These are phyloP conservation scores for Acanthococcus lagerstroemiae DNA, from an alignment of 2,888 invertebrate species.

Conservation along the genomic window DNA sequence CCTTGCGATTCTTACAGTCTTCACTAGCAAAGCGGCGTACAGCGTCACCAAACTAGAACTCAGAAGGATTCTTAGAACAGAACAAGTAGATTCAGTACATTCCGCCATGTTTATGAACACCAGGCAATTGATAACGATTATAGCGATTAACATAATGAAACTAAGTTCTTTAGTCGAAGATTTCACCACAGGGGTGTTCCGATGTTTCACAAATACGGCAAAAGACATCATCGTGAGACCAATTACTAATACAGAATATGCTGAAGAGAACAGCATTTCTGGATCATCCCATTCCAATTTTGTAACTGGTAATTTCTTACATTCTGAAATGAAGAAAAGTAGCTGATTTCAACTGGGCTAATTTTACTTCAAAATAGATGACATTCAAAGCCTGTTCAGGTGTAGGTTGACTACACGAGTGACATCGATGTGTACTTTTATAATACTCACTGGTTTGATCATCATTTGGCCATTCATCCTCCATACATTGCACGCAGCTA, in stretches of 20 bases:
- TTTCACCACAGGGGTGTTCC: slow-evolving; percentile 69
- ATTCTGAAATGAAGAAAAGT: too few relatives aligned
- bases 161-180: slow-evolving; percentile 55
- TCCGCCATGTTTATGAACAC: slow-evolving; percentile 57
- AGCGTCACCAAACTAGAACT: slow-evolving; percentile 61
- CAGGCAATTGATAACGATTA: slow-evolving; percentile 48
- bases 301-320: too few relatives aligned
- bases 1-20: slow-evolving; percentile 65
- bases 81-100: slow-evolving; percentile 50
- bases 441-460: too few relatives aligned
- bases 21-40: slow-evolving; percentile 62
- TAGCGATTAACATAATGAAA: slow-evolving; percentile 58
- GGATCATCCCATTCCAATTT: not conserved
- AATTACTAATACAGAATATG: slow-evolving; percentile 38
- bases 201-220: slow-evolving; percentile 54
- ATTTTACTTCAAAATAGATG: too few relatives aligned
- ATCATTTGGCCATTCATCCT: too few relatives aligned
- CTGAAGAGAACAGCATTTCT: not conserved
- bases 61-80: slow-evolving; percentile 50
- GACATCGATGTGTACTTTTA: too few relatives aligned
- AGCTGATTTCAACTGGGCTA: too few relatives aligned
- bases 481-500: too few relatives aligned
- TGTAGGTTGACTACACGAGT: too few relatives aligned
- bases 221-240: slow-evolving; percentile 51
- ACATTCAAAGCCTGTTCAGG: too few relatives aligned